Evolutionary conservation across 2,888 invertebrate genomes (phyloP).

Genomic region (Hermaeophaga mercurialis): DNA sequence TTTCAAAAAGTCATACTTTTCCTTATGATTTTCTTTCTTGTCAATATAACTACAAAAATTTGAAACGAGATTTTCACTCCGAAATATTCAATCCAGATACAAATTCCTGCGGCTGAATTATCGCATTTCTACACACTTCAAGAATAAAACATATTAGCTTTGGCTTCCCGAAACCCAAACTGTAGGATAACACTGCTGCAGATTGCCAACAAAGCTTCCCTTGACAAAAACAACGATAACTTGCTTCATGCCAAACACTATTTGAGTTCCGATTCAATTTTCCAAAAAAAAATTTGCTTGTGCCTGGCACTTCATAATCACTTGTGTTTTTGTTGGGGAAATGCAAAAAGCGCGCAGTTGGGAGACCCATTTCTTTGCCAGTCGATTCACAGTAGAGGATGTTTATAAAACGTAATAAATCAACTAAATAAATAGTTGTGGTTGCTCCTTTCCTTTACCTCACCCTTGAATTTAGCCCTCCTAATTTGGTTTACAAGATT

Average conservation of each 20-base stretch:
- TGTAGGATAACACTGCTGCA: not conserved
- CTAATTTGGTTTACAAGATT: constrained; percentile 1
- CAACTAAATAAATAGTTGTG: constrained; percentile 20
- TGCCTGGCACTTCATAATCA: constrained; percentile 26
- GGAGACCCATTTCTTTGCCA: constrained; percentile 14
- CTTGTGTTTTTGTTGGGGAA: constrained; percentile 15
- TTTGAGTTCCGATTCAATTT: constrained; percentile 37
- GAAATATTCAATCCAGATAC: too few species aligned
- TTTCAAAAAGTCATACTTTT: too few species aligned
- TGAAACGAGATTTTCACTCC: too few species aligned
- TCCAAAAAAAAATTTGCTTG: constrained; percentile 17
- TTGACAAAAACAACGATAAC: constrained; percentile 35
- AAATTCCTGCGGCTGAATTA: too few species aligned
- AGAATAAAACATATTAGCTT: not conserved
- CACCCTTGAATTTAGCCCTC: not conserved
- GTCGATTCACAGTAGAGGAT: constrained; percentile 14
- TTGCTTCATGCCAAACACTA: constrained; percentile 34
- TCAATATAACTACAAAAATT: too few species aligned
- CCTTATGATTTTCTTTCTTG: too few species aligned
- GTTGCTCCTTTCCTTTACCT: constrained; percentile 11
- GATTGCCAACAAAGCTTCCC: constrained; percentile 4
- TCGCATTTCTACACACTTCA: not conserved
- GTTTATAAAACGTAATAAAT: constrained; percentile 20
- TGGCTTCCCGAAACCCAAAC: not conserved
- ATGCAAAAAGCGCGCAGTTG: constrained; percentile 14